Percentiles rank a stretch among this genome's conserved stretches.
phyloP scores from a whole-genome alignment of 2,888 invertebrate species.

The Exocentrus adspersus region DNA sequence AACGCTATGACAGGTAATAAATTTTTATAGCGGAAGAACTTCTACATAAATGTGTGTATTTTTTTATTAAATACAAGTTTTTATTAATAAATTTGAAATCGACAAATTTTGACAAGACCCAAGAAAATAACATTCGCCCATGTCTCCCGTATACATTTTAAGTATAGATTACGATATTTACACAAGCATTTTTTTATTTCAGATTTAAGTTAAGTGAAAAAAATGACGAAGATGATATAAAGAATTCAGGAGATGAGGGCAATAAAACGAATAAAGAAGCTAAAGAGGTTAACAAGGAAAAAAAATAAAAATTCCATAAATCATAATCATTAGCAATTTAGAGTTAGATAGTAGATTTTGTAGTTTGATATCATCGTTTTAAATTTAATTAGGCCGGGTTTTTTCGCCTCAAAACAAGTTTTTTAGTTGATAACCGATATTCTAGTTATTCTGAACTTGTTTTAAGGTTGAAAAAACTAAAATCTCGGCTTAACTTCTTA shows the following conservation, averaged over 20 bases:
- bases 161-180: background rate
- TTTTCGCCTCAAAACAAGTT: too few relatives aligned
- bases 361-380: too few relatives aligned
- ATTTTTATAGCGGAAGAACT: too few relatives aligned
- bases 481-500: too few relatives aligned
- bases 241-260: conserved; percentile 1
- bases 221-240: conserved; percentile 18
- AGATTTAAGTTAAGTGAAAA: conserved; percentile 28
- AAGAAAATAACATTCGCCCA: background rate
- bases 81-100: background rate
- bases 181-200: background rate
- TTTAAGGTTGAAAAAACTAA: too few relatives aligned
- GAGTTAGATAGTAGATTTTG: too few relatives aligned
- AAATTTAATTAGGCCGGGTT: too few relatives aligned
- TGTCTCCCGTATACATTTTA: background rate
- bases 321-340: too few relatives aligned
- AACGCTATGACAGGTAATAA: conserved; percentile 63
- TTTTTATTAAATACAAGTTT: background rate
- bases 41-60: conserved; percentile 29
- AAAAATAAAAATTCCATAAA: conserved; percentile 3
- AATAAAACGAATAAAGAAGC: conserved; percentile 4
- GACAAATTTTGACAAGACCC: background rate
- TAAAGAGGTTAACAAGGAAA: conserved; percentile 6
- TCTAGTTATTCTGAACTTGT: too few relatives aligned
- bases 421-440: too few relatives aligned